Percentiles rank a stretch among this genome's conserved stretches.
Conservation (phyloP, 2,888 invertebrate genomes). For the Willowsia nigromaculata region DNA sequence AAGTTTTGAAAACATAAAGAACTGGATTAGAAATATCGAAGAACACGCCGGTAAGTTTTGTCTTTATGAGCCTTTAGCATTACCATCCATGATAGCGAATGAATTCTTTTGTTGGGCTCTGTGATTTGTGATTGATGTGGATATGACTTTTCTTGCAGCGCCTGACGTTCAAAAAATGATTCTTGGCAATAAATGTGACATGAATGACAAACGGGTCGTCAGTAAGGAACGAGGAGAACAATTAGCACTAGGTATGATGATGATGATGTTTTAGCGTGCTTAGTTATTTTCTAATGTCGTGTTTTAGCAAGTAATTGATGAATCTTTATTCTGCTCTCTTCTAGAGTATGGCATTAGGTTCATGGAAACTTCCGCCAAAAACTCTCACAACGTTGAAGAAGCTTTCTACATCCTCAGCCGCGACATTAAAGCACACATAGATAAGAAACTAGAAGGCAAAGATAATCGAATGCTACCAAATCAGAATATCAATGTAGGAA, state of each 20-base stretch:
- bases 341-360: conserved; percentile 98
- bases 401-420: conserved; percentile 98
- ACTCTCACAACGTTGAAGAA: conserved; percentile 98
- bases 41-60: conserved; percentile 88
- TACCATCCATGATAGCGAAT: too few relatives aligned
- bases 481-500: conserved; percentile 43
- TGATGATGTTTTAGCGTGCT: too few relatives aligned
- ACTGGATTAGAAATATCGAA: conserved; percentile 99
- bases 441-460: conserved; percentile 93
- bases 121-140: too few relatives aligned
- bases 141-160: too few relatives aligned
- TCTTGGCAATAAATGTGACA: conserved; percentile 99
- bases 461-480: conserved; percentile 67
- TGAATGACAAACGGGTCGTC: conserved; percentile 90
- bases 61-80: too few relatives aligned
- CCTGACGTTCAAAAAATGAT: conserved; percentile 99
- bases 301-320: too few relatives aligned
- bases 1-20: conserved; percentile 99
- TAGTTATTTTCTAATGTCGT: too few relatives aligned
- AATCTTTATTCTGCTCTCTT: too few relatives aligned
- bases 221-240: conserved; percentile 98
- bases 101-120: too few relatives aligned
- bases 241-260: too few relatives aligned
- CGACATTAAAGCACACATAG: conserved; percentile 99
- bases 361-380: conserved; percentile 99